phyloP scores from a whole-genome alignment of 1,140 invertebrate species.

The Drosophila nigrodunni region DNA sequence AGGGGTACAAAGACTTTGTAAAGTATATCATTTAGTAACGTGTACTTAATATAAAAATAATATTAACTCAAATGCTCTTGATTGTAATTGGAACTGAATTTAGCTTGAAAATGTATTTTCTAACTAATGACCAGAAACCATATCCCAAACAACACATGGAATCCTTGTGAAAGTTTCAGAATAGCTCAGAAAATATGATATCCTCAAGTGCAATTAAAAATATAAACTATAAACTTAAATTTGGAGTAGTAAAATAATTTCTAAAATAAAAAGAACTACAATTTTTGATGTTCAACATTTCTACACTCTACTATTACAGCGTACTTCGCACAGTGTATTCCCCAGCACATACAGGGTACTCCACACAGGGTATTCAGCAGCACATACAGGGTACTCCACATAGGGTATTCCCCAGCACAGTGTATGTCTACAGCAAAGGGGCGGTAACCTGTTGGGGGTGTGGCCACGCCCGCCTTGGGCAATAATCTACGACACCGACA shows the following conservation, averaged over 20 bases:
- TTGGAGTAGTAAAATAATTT: too few relatives aligned
- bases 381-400: not conserved
- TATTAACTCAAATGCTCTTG: too few relatives aligned
- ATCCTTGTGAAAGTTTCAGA: not conserved
- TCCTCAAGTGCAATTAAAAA: not conserved
- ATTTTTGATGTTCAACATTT: too few relatives aligned
- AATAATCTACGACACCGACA: constrained; percentile 36
- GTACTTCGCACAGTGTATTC: not conserved
- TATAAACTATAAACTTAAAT: too few relatives aligned
- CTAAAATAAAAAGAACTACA: too few relatives aligned
- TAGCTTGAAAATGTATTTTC: too few relatives aligned
- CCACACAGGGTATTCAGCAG: not conserved
- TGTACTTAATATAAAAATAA: too few relatives aligned
- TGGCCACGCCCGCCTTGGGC: constrained; percentile 4
- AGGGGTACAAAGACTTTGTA: too few relatives aligned
- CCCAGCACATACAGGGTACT: not conserved
- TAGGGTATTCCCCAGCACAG: not conserved
- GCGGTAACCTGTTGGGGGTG: not conserved
- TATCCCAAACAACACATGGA: not conserved
- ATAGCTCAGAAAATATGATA: not conserved
- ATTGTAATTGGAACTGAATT: too few relatives aligned
- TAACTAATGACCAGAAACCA: not conserved
- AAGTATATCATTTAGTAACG: too few relatives aligned
- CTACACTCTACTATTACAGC: too few relatives aligned
- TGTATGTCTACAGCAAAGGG: not conserved